phyloP scores from a whole-genome alignment of 2,797 vertebrate genomes.

The Nannoperca australis region DNA sequence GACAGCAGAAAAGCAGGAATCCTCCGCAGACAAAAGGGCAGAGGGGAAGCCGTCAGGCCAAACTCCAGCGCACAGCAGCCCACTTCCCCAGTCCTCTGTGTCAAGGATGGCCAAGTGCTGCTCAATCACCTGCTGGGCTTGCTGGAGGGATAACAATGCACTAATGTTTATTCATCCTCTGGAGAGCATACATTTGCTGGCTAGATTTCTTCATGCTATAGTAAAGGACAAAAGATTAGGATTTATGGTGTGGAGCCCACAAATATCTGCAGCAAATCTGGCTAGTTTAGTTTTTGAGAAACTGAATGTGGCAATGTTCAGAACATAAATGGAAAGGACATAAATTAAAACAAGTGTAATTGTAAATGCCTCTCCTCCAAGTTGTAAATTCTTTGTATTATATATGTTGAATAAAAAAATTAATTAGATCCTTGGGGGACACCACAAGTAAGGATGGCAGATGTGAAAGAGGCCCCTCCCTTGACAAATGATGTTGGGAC shows the following conservation, averaged over 20 bases:
- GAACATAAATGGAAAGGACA: too few relatives aligned
- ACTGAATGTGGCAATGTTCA: too few relatives aligned
- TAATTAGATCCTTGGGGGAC: too few relatives aligned
- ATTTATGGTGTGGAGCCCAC: neutral
- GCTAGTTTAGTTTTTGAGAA: too few relatives aligned
- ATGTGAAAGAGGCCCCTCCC: neutral
- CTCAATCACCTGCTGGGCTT: constrained; percentile 88
- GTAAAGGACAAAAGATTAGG: neutral
- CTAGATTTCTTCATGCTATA: neutral
- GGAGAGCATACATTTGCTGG: neutral
- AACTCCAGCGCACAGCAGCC: constrained; percentile 91
- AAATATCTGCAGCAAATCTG: neutral
- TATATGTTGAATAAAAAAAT: too few relatives aligned
- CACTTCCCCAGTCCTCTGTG: constrained; percentile 85
- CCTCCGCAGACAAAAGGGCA: constrained; percentile 89
- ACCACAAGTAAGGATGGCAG: neutral
- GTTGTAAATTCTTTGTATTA: too few relatives aligned
- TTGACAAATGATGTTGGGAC: neutral
- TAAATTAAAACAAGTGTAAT: too few relatives aligned
- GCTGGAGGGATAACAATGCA: constrained; percentile 72
- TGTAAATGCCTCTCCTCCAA: too few relatives aligned
- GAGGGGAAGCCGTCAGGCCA: constrained; percentile 95
- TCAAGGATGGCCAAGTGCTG: constrained; percentile 86
- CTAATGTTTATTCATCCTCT: neutral
- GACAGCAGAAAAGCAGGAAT: constrained; percentile 92